Percentiles rank a stretch among this genome's conserved stretches.
phyloP scores from a whole-genome alignment of 2,113 vertebrate species.

The Syngnathus floridae region DNA sequence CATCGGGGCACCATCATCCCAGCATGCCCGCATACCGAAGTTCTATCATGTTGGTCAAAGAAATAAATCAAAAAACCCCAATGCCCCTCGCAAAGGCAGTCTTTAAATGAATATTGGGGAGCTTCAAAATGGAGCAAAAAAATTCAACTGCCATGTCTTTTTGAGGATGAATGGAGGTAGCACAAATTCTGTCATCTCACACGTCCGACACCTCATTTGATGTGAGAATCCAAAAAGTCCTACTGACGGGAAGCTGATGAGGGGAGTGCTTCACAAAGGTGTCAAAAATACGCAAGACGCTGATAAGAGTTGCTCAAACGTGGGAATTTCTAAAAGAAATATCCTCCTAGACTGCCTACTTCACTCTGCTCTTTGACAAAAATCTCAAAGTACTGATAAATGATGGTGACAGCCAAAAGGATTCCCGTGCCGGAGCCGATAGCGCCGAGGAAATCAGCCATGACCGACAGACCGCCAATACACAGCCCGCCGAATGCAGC shows the following conservation, averaged over 20 bases:
- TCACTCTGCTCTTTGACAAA: conserved; percentile 99
- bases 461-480: conserved; percentile 92
- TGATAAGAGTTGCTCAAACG: conserved; percentile 25
- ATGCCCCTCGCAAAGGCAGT: conserved; percentile 18
- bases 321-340: conserved; percentile 81
- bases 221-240: conserved; percentile 25
- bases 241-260: conserved; percentile 28
- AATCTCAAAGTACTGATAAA: conserved; percentile 99
- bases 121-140: conserved; percentile 19
- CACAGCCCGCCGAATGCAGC: conserved; percentile 96
- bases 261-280: conserved; percentile 37
- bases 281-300: conserved; percentile 34
- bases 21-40: conserved; percentile 47
- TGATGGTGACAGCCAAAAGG: conserved; percentile 93
- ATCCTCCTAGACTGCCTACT: conserved; percentile 93
- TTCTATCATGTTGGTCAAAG: conserved; percentile 21
- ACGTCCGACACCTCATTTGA: conserved; percentile 15
- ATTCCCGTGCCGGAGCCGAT: conserved; percentile 98
- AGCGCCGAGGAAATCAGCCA: conserved; percentile 95
- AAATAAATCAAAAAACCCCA: conserved; percentile 8
- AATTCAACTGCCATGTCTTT: conserved; percentile 22
- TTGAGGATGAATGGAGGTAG: conserved; percentile 15
- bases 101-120: conserved; percentile 16
- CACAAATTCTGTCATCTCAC: conserved; percentile 10
- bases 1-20: conserved; percentile 19